A percentile compares a stretch with the other conserved stretches of the same genome.
phyloP scores from a whole-genome alignment of 2,797 vertebrate genomes.

The Agapornis canus region DNA sequence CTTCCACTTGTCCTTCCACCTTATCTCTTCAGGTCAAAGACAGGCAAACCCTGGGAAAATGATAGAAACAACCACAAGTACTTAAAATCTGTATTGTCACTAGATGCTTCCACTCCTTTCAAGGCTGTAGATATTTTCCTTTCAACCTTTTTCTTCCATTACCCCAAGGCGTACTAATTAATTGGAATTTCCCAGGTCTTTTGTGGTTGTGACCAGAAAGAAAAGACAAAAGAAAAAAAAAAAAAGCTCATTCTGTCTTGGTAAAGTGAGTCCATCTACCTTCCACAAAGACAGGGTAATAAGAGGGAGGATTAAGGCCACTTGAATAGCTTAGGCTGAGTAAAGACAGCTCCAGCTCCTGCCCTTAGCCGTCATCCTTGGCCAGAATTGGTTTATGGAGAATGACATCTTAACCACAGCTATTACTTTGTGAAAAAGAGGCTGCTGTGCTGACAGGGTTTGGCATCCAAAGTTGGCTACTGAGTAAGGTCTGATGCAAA shows the following conservation, averaged over 20 bases:
- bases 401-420: conserved; percentile 69
- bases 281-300: conserved; percentile 55
- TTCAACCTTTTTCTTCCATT: conserved; percentile 74
- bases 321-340: conserved; percentile 57
- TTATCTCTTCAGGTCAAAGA: conserved; percentile 34
- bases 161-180: conserved; percentile 73
- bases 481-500: conserved; percentile 53
- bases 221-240: conserved; percentile 30
- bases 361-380: conserved; percentile 43
- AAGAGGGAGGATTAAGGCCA: conserved; percentile 74
- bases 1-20: conserved; percentile 17
- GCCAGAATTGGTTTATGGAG: conserved; percentile 69
- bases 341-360: conserved; percentile 60
- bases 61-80: conserved; percentile 74
- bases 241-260: conserved; percentile 51
- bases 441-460: conserved; percentile 28
- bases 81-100: conserved; percentile 71
- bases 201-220: conserved; percentile 58
- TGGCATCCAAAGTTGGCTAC: conserved; percentile 63
- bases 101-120: conserved; percentile 42
- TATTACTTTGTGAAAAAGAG: conserved; percentile 51
- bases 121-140: conserved; percentile 69
- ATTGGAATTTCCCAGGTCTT: conserved; percentile 74
- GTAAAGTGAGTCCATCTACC: conserved; percentile 63
- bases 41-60: conserved; percentile 76